Evolutionary conservation across 1,140 invertebrate genomes (phyloP), one percentile per base, ranked within the genome.

Genomic region (Trichoplusia ni): DNA sequence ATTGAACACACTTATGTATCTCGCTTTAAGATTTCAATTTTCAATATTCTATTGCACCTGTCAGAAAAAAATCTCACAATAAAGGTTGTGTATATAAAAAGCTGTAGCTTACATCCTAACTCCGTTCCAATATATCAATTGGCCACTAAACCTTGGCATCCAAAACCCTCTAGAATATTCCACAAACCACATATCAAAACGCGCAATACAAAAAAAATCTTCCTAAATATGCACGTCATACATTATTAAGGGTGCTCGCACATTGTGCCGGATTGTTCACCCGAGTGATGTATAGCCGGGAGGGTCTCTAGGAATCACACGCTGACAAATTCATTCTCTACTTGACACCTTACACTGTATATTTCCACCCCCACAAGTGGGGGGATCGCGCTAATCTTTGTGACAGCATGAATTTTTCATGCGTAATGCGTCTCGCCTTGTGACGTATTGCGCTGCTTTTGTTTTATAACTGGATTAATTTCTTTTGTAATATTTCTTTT

Each of bases 261-360:
- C 49, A 53, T 23, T 53, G 29, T 37, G 18, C 29, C 49, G 49
- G 3, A 6, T 11, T 19, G 8, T 8, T 49, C 8, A 6, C 11
- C 42, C 49, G 60, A 53, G 69, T 84, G 79, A 84, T 81, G 64
- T 78, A 84, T 75, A 25, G 67, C 56, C 49, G 69, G 79, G 72
- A 72, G 73, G 66, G 67, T 69, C 35, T 54, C 71, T 71, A 67
- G 71, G 75, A 84, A 76, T 84, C 81, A 78, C 79, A 68, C 62
- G 53, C 71, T 81, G 81, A 84, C 81, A 84, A 84, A 84, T 84
- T 84, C 79, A 84, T 84, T 79, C 74, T 71, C 71, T 72, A 75
- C 79, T 83, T 81, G 79, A 83, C 81, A 80, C 81, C 77, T 76
- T 33, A 51, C 67, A 58, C 59, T 67, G 49, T 59, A 44, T 27